Evolutionary conservation across 2,888 invertebrate species (phyloP).

Genomic region (Pterostichus niger): DNA sequence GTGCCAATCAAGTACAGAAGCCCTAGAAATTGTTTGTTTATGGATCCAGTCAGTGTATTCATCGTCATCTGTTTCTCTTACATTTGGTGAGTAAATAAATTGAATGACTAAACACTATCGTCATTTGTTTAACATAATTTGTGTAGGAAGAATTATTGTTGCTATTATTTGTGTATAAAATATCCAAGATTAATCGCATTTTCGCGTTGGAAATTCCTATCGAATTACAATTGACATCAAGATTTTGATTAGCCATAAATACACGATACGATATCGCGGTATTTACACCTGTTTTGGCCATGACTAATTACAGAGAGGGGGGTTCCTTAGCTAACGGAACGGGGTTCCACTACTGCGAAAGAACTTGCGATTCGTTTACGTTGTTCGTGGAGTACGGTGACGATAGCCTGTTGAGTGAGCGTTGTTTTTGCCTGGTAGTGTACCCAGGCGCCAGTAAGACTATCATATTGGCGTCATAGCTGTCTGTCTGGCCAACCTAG

Average conservation of each 20-base stretch:
- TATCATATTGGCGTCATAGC: conserved; percentile 78
- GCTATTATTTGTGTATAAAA: conserved; percentile 22
- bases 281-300: conserved; percentile 64
- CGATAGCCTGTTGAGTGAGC: conserved; percentile 68
- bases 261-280: conserved; percentile 49
- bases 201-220: not conserved
- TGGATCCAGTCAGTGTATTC: conserved; percentile 58
- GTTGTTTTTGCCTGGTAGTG: conserved; percentile 76
- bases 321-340: conserved; percentile 55
- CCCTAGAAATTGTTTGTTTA: conserved; percentile 59
- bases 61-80: conserved; percentile 57
- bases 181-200: not conserved
- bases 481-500: conserved; percentile 74
- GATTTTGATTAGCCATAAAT: conserved; percentile 37
- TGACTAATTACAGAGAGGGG: conserved; percentile 60
- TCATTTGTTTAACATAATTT: conserved; percentile 38
- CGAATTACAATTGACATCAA: not conserved
- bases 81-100: conserved; percentile 61
- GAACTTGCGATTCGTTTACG: conserved; percentile 58
- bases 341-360: conserved; percentile 46
- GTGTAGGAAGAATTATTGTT: conserved; percentile 33
- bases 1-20: conserved; percentile 60
- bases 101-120: conserved; percentile 31
- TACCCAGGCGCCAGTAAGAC: conserved; percentile 77
- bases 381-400: conserved; percentile 51